Percentiles rank a stretch among this genome's conserved stretches.
These are phyloP conservation scores for Alauda arvensis DNA, from an alignment of 2,797 vertebrate genomes.

Conservation along the genomic window DNA sequence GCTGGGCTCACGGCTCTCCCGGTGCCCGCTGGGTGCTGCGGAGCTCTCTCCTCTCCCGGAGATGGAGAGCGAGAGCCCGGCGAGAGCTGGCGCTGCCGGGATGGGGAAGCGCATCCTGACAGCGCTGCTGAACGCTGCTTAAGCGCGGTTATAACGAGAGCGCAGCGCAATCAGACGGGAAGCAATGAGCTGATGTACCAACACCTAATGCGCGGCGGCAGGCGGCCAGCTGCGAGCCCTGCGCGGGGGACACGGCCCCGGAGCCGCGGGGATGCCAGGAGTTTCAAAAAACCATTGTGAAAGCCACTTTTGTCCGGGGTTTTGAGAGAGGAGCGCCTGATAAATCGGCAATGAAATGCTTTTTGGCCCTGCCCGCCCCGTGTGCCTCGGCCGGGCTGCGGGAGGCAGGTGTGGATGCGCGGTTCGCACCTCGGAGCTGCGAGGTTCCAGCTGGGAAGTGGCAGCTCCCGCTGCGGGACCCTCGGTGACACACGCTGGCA, in stretches of 20 bases:
- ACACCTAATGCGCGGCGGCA: neutral
- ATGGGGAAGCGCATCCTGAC: neutral
- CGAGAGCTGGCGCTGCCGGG: neutral
- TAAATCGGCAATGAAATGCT: neutral
- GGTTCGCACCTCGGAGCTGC: neutral
- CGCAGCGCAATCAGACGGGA: neutral
- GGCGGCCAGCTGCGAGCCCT: neutral
- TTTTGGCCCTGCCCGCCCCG: neutral
- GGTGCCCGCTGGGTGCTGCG: fast-evolving
- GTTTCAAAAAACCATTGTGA: neutral
- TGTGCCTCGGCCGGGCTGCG: neutral
- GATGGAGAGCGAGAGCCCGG: neutral
- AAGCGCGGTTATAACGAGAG: neutral
- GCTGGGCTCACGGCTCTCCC: neutral
- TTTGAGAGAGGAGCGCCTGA: neutral
- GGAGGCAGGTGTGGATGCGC: neutral
- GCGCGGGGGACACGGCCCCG: neutral
- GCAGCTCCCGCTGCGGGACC: neutral
- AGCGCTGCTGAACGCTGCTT: neutral
- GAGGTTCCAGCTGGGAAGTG: conserved; percentile 17
- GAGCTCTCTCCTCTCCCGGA: neutral
- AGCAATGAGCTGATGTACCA: neutral
- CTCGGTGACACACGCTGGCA: neutral
- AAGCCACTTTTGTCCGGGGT: neutral
- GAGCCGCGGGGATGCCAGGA: neutral